Conservation (phyloP, 2,797 vertebrate species). For the Oryzias sinensis region DNA sequence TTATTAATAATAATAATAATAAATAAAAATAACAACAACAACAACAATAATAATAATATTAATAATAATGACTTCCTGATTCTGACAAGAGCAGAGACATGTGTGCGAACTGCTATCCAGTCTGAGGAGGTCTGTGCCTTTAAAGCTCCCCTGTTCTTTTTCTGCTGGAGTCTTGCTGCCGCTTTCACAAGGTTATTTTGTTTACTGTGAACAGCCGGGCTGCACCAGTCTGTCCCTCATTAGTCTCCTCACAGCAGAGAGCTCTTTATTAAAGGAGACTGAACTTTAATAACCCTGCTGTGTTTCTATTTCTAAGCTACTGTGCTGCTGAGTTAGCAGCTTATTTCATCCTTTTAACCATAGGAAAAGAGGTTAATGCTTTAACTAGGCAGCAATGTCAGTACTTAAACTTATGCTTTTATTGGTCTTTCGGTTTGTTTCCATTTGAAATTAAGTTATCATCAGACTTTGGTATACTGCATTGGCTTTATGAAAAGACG, state of each 20-base stretch:
- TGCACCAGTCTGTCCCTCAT: conserved; percentile 68
- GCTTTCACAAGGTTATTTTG: too few species aligned
- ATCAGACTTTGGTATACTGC: background rate
- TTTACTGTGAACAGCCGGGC: conserved; percentile 30
- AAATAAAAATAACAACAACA: too few species aligned
- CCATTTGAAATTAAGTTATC: conserved; percentile 1
- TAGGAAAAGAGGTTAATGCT: conserved; percentile 10
- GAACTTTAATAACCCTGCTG: conserved; percentile 44
- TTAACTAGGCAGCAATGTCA: conserved; percentile 5
- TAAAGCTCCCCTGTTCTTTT: too few species aligned
- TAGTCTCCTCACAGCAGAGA: conserved; percentile 44
- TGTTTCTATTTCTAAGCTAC: conserved; percentile 30
- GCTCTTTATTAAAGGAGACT: conserved; percentile 54
- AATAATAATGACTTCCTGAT: too few species aligned
- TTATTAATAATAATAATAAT: too few species aligned
- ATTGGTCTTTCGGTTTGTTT: background rate
- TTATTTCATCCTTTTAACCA: conserved; percentile 2
- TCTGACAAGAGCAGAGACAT: too few species aligned
- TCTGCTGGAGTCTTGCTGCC: too few species aligned
- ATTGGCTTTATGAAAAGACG: background rate
- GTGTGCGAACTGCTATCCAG: too few species aligned
- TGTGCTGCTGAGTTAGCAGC: conserved; percentile 26
- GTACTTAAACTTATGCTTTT: background rate
- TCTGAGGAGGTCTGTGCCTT: too few species aligned
- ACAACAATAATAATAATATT: too few species aligned